These are phyloP conservation scores for Cordilura impudica DNA, from an alignment of 2,888 invertebrate species.

Conservation along the genomic window DNA sequence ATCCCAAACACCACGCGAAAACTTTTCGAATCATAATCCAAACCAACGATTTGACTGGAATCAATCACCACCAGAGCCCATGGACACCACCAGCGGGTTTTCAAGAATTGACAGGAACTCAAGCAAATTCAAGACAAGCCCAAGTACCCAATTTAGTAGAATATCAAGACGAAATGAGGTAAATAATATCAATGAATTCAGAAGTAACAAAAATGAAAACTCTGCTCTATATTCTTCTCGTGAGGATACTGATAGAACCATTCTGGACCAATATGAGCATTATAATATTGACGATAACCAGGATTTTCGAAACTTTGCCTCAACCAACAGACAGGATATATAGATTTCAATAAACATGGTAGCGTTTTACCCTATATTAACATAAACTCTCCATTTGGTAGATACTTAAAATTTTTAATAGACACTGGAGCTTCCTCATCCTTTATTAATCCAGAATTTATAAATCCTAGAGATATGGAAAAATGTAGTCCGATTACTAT, in stretches of 20 bases:
- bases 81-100: conserved; percentile 12
- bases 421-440: too few species aligned
- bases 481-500: too few species aligned
- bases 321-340: not conserved
- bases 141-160: too few species aligned
- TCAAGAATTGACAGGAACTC: conserved; percentile 5
- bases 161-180: not conserved
- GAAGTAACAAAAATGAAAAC: not conserved
- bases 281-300: too few species aligned
- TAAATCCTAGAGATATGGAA: too few species aligned
- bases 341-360: not conserved
- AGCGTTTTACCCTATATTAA: too few species aligned
- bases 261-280: not conserved
- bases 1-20: not conserved
- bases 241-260: not conserved
- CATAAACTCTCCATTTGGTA: too few species aligned
- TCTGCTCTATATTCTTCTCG: not conserved
- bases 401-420: too few species aligned
- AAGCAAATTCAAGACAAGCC: conserved; percentile 2
- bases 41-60: not conserved
- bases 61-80: conserved; percentile 28
- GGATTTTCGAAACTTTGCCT: not conserved
- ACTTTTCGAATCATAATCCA: conserved; percentile 1
- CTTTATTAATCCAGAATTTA: too few species aligned
- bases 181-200: conserved; percentile 19